phyloP scores from a whole-genome alignment of 2,888 invertebrate species.

The Choreutis nemorana region DNA sequence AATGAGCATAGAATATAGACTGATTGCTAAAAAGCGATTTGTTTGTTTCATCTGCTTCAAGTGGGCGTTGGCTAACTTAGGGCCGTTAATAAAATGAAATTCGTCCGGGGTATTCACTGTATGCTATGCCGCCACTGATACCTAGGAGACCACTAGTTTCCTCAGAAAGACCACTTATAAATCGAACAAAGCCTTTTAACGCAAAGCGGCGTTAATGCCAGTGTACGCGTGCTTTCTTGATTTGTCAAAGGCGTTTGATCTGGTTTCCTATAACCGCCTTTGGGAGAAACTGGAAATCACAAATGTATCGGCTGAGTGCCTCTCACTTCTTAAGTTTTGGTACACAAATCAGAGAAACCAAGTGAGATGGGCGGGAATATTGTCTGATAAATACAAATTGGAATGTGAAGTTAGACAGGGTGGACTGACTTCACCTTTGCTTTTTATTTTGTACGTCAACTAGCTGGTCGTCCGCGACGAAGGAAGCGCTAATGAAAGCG shows the following conservation, averaged over 20 bases:
- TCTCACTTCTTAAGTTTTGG: constrained; percentile 1
- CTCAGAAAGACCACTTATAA: no score
- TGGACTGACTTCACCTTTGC: constrained; percentile 3
- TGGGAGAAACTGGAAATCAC: constrained; percentile 3
- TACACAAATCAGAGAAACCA: constrained; percentile 4
- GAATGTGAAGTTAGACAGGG: constrained; percentile 8
- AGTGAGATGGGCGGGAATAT: constrained; percentile 4
- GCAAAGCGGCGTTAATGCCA: constrained; percentile 1
- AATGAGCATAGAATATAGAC: no score
- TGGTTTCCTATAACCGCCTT: constrained; percentile 2
- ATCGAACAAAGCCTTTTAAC: no score
- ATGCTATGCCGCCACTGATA: no score
- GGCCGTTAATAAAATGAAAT: no score
- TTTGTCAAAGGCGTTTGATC: constrained; percentile 4
- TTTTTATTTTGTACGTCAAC: constrained; percentile 3
- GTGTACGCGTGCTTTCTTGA: constrained; percentile 4
- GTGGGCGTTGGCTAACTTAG: no score
- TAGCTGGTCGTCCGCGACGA: no score
- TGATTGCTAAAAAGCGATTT: no score
- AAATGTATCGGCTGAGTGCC: not conserved
- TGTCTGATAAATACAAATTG: constrained; percentile 3
- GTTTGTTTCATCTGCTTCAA: no score
- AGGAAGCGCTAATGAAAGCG: no score
- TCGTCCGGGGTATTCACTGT: no score
- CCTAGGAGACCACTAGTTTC: no score